Conservation (phyloP, 2,113 vertebrate species). For the Silurus glanis region DNA sequence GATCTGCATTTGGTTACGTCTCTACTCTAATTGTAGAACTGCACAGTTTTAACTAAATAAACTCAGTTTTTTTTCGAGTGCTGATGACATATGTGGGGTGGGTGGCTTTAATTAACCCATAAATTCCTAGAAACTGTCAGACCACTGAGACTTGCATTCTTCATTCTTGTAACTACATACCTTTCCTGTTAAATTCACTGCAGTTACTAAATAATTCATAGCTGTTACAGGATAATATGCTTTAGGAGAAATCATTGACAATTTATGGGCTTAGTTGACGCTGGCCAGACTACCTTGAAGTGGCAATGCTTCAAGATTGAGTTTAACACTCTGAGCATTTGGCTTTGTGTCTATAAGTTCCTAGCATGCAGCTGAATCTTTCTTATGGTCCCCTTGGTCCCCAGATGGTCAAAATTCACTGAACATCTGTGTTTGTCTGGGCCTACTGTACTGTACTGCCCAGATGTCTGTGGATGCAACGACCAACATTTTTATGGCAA, state of each 20-base stretch:
- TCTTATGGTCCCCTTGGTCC: constrained; percentile 22
- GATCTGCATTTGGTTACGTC: neutral
- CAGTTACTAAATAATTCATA: neutral
- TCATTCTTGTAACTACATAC: constrained; percentile 13
- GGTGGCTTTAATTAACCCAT: constrained; percentile 8
- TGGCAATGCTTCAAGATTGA: constrained; percentile 4
- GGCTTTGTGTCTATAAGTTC: constrained; percentile 27
- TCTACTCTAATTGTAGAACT: neutral
- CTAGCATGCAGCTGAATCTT: constrained; percentile 8
- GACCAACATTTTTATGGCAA: neutral
- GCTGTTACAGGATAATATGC: neutral
- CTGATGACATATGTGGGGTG: neutral
- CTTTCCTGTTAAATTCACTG: neutral
- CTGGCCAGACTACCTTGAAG: constrained; percentile 24
- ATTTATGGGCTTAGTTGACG: constrained; percentile 3
- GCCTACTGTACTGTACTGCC: constrained; percentile 61
- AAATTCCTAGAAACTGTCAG: neutral
- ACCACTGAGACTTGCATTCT: neutral
- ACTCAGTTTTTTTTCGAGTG: neutral
- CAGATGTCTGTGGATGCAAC: constrained; percentile 62
- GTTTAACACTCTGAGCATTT: constrained; percentile 24
- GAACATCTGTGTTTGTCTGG: constrained; percentile 65
- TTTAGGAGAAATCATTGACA: constrained; percentile 24
- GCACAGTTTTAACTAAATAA: neutral
- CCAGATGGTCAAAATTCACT: constrained; percentile 63